phyloP scores from a whole-genome alignment of 2,888 invertebrate species.

The Heteromyza rotundicornis region DNA sequence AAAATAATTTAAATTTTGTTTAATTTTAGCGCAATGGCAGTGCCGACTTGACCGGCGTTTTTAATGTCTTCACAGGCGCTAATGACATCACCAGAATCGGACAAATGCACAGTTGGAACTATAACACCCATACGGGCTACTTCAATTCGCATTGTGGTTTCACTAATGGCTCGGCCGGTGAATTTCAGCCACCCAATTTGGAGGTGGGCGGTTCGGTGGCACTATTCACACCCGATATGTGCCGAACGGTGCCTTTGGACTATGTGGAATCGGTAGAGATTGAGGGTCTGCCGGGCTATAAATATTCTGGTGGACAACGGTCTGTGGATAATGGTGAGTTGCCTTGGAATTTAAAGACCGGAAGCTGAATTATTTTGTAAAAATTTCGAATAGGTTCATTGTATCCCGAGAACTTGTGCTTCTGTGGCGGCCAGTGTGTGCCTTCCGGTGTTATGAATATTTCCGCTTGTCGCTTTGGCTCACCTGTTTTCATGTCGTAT shows the following conservation, averaged over 20 bases:
- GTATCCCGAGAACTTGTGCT: slow-evolving; percentile 72
- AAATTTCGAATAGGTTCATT: slow-evolving; percentile 69
- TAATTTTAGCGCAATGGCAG: slow-evolving; percentile 79
- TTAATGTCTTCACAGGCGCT: slow-evolving; percentile 77
- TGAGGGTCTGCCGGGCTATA: slow-evolving; percentile 70
- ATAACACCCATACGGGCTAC: slow-evolving; percentile 66
- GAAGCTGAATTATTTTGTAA: neutral
- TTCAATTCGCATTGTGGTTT: slow-evolving; percentile 67
- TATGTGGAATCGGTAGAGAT: slow-evolving; percentile 67
- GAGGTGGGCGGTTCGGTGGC: slow-evolving; percentile 66
- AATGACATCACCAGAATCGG: slow-evolving; percentile 71
- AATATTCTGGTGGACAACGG: slow-evolving; percentile 69
- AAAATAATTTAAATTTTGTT: neutral
- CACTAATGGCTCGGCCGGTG: slow-evolving; percentile 79
- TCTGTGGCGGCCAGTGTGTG: slow-evolving; percentile 74
- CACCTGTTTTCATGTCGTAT: slow-evolving; percentile 82
- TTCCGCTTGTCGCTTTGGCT: slow-evolving; percentile 78
- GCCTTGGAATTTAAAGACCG: neutral
- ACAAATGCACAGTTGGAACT: slow-evolving; percentile 76
- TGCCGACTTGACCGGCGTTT: slow-evolving; percentile 74
- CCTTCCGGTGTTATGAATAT: slow-evolving; percentile 79
- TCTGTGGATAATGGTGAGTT: slow-evolving; percentile 73
- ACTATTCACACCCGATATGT: slow-evolving; percentile 79
- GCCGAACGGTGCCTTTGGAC: slow-evolving; percentile 71
- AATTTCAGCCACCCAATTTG: slow-evolving; percentile 75